phyloP scores from a whole-genome alignment of 2,113 vertebrate species.

The Desmodus rotundus region DNA sequence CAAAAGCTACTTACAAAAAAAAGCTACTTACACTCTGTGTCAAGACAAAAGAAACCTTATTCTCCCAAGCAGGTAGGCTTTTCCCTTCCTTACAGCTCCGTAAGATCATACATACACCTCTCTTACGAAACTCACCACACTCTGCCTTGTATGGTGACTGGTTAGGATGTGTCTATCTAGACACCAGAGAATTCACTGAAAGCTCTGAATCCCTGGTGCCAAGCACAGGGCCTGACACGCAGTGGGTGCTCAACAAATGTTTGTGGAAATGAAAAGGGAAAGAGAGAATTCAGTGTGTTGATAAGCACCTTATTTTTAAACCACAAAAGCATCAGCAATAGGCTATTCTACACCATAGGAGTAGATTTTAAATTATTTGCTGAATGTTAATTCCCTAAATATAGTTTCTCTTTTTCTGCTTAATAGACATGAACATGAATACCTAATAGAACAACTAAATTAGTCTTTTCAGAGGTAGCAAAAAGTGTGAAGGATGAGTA shows the following conservation, averaged over 20 bases:
- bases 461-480: neutral
- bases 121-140: neutral
- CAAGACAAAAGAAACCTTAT: neutral
- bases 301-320: constrained; percentile 29
- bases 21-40: too few species aligned
- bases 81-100: neutral
- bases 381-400: constrained; percentile 18
- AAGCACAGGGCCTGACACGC: neutral
- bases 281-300: neutral
- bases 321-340: neutral
- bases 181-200: neutral
- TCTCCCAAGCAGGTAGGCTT: neutral
- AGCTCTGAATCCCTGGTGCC: neutral
- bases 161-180: neutral
- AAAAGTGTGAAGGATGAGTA: neutral
- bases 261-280: neutral
- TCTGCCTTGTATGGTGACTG: neutral
- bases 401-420: neutral
- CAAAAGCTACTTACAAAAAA: neutral
- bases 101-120: neutral
- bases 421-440: neutral
- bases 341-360: neutral
- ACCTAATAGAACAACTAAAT: neutral
- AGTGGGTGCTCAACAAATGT: neutral
- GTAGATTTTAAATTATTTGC: neutral